Percentiles rank a stretch among this genome's conserved stretches.
phyloP scores from a whole-genome alignment of 2,113 vertebrate genomes.

The Chaetodon trifascialis region DNA sequence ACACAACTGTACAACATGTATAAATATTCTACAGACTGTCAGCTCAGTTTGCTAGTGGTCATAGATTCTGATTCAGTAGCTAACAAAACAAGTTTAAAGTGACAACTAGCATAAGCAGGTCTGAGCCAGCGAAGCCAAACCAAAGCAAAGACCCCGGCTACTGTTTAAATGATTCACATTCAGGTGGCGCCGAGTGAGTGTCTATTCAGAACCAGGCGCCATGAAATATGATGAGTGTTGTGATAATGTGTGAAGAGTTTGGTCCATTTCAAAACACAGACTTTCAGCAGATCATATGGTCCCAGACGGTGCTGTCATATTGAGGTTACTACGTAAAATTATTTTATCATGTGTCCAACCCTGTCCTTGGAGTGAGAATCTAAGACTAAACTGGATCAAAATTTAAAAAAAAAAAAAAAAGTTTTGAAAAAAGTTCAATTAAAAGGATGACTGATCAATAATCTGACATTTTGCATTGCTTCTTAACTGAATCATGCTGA shows the following conservation, averaged over 20 bases:
- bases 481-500: background rate
- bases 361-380: background rate
- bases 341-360: background rate
- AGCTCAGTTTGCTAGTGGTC: constrained; percentile 44
- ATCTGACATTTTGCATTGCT: background rate
- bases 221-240: background rate
- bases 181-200: background rate
- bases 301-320: background rate
- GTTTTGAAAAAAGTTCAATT: background rate
- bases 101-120: constrained; percentile 18
- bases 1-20: constrained; percentile 45
- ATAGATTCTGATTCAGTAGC: constrained; percentile 32
- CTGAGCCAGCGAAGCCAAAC: constrained; percentile 36
- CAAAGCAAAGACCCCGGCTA: background rate
- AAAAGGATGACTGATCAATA: background rate
- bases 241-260: background rate
- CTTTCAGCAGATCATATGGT: background rate
- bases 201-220: background rate
- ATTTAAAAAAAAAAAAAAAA: background rate
- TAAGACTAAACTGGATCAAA: background rate
- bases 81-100: background rate
- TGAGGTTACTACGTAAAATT: background rate
- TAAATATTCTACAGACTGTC: constrained; percentile 15
- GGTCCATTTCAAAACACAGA: background rate
- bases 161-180: background rate